phyloP scores from a whole-genome alignment of 2,888 invertebrate species.

The Nephrotoma appendiculata region DNA sequence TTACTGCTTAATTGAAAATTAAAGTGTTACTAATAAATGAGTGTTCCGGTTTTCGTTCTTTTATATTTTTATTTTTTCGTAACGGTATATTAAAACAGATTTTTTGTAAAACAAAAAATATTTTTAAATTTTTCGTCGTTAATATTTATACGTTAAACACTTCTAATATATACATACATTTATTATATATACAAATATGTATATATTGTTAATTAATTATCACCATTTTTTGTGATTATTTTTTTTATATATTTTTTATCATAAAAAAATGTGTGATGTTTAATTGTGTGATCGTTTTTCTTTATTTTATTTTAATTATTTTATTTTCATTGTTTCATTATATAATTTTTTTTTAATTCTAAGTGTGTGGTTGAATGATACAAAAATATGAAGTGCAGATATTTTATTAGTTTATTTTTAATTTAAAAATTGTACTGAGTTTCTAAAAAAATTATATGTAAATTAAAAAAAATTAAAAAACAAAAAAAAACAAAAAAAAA shows the following conservation, averaged over 20 bases:
- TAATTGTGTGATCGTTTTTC: slow-evolving; percentile 4
- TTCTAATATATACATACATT: not conserved
- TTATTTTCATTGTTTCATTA: slow-evolving; percentile 1
- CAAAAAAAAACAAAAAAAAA: not conserved
- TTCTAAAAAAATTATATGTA: not conserved
- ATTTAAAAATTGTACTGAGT: not conserved
- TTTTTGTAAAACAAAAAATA: slow-evolving; percentile 2
- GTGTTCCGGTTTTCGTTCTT: not conserved
- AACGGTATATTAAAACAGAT: not conserved
- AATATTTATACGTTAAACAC: slow-evolving; percentile 4
- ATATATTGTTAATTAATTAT: slow-evolving; percentile 2
- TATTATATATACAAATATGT: not conserved
- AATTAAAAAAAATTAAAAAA: not conserved
- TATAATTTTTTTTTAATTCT: not conserved
- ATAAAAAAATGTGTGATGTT: not conserved
- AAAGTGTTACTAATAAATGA: not conserved
- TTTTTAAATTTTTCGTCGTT: not conserved
- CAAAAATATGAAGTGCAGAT: slow-evolving; percentile 1
- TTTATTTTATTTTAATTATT: slow-evolving; percentile 1
- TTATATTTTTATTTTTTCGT: not conserved
- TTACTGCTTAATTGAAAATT: not conserved
- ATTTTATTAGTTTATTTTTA: slow-evolving; percentile 1
- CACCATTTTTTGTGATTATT: not conserved
- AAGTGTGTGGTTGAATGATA: slow-evolving; percentile 1
- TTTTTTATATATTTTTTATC: not conserved